Conservation (phyloP, 1,140 invertebrate genomes). For the Temnothorax curvispinosus region DNA sequence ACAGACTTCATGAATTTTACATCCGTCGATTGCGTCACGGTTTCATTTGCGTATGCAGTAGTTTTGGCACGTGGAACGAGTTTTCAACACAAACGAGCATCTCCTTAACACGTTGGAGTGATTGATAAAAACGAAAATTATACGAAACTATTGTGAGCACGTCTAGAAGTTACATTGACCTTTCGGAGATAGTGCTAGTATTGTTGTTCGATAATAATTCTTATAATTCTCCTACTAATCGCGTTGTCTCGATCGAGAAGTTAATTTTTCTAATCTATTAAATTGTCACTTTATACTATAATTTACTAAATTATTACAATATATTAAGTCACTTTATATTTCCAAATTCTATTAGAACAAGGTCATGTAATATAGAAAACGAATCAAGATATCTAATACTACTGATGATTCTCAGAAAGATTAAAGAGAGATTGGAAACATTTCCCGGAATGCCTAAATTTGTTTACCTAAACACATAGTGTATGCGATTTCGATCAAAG, state of each 20-base stretch:
- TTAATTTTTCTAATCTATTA: not conserved
- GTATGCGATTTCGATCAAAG: not conserved
- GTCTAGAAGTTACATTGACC: not conserved
- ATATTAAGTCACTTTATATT: not conserved
- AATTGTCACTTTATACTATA: not conserved
- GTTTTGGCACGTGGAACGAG: conserved; percentile 9
- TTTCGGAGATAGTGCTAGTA: not conserved
- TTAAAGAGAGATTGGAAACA: not conserved
- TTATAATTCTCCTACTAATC: not conserved
- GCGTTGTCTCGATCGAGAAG: not conserved
- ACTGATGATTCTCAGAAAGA: not conserved
- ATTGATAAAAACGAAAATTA: conserved; percentile 12
- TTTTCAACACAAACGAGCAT: conserved; percentile 2
- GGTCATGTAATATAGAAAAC: not conserved
- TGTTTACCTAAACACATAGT: not conserved
- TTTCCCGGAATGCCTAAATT: not conserved
- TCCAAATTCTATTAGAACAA: not conserved
- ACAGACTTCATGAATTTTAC: conserved; percentile 27
- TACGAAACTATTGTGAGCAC: not conserved
- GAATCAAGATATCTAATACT: not conserved
- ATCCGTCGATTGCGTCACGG: not conserved
- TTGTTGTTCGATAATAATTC: not conserved
- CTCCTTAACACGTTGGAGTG: not conserved
- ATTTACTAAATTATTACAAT: not conserved
- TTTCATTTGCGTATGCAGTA: conserved; percentile 9